Percentiles rank a stretch among this genome's conserved stretches.
Evolutionary conservation across 2,113 vertebrate species (phyloP).

Genomic region (Anthoscopus minutus): DNA sequence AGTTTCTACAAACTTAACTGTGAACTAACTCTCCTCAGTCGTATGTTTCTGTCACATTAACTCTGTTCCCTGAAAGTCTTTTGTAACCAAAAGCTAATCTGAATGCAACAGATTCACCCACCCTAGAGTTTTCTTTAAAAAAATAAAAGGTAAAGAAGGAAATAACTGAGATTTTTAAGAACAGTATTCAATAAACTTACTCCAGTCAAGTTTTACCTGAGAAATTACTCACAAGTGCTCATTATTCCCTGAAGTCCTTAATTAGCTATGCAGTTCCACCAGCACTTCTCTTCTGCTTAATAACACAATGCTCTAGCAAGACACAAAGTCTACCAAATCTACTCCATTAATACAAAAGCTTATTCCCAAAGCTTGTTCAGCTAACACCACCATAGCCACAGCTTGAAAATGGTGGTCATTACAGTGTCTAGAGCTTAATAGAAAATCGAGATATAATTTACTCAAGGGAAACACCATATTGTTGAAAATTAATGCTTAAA

Average conservation of each 20-base stretch:
- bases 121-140: background rate
- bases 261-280: background rate
- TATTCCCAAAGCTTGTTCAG: background rate
- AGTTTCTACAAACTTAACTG: background rate
- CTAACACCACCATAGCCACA: background rate
- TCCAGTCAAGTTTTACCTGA: background rate
- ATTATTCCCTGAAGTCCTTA: background rate
- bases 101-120: background rate
- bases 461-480: background rate
- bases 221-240: background rate
- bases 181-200: background rate
- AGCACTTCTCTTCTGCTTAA: background rate
- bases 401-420: background rate
- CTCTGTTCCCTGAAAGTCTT: background rate
- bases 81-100: background rate
- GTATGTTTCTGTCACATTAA: background rate
- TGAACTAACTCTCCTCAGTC: background rate
- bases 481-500: background rate
- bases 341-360: background rate
- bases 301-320: background rate
- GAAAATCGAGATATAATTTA: background rate
- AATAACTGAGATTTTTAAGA: background rate
- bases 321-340: background rate
- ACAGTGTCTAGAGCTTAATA: background rate
- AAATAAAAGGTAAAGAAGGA: background rate